These are phyloP conservation scores for Neodiprion lecontei DNA, from an alignment of 1,140 invertebrate species.

Conservation along the genomic window DNA sequence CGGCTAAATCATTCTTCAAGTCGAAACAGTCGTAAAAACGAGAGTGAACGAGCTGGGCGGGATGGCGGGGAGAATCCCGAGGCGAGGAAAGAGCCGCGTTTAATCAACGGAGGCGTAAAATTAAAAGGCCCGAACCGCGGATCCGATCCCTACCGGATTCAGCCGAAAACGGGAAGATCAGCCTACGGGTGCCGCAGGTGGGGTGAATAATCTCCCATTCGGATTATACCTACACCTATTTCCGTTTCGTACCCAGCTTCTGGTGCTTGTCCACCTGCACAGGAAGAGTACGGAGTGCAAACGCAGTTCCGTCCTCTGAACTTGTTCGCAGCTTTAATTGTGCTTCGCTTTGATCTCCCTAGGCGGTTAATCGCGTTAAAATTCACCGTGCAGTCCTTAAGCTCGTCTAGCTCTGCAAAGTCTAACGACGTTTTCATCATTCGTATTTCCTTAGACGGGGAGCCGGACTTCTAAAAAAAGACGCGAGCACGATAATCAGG, in stretches of 20 bases:
- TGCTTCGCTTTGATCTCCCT: background rate
- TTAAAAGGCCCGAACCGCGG: background rate
- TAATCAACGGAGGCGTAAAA: slow-evolving; percentile 7
- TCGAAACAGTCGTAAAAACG: slow-evolving; percentile 28
- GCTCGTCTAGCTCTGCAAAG: background rate
- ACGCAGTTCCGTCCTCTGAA: too few relatives aligned
- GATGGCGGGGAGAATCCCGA: background rate
- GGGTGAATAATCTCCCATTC: too few relatives aligned
- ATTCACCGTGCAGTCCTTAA: background rate
- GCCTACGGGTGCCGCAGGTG: too few relatives aligned
- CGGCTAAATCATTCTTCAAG: slow-evolving; percentile 29
- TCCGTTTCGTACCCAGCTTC: too few relatives aligned
- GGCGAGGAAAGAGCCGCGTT: background rate
- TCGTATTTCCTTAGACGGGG: too few relatives aligned
- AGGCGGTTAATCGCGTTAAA: background rate
- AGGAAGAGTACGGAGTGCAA: too few relatives aligned
- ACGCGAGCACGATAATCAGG: too few relatives aligned
- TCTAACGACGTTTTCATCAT: background rate
- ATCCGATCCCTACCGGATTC: too few relatives aligned
- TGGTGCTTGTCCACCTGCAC: too few relatives aligned
- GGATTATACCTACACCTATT: too few relatives aligned
- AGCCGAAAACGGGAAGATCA: too few relatives aligned
- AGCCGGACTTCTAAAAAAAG: too few relatives aligned
- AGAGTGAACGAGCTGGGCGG: background rate
- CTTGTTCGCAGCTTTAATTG: background rate